Percentiles rank a stretch among this genome's conserved stretches.
phyloP scores from a whole-genome alignment of 2,797 vertebrate genomes.

The Molossus alvarezi region DNA sequence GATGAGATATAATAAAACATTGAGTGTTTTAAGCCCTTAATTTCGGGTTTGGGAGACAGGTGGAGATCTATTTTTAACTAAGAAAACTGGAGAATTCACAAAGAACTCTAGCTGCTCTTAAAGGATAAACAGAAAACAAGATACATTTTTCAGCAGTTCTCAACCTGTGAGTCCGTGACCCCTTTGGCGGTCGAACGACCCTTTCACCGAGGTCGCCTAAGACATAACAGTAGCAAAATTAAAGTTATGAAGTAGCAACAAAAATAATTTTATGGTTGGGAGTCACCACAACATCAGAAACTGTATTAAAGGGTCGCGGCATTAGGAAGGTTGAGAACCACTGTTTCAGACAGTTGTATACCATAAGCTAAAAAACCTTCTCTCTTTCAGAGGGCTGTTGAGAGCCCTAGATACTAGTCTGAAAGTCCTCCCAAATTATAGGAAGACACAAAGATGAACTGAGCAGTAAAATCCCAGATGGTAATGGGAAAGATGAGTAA shows the following conservation, averaged over 20 bases:
- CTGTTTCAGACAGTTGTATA: neutral
- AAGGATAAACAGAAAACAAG: neutral
- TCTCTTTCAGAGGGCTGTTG: neutral
- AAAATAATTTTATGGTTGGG: too few relatives aligned
- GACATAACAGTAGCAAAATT: too few relatives aligned
- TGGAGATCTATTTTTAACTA: neutral
- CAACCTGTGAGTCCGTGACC: too few relatives aligned
- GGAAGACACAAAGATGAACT: neutral
- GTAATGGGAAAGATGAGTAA: slow-evolving; percentile 3
- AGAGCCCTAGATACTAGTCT: neutral
- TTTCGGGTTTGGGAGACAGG: neutral
- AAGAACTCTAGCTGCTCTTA: neutral
- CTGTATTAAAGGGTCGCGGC: too few relatives aligned
- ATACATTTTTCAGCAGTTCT: neutral
- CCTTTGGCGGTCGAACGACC: too few relatives aligned
- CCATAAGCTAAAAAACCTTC: neutral
- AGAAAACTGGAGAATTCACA: neutral
- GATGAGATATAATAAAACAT: neutral
- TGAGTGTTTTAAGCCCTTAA: neutral
- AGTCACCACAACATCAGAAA: too few relatives aligned
- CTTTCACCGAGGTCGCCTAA: too few relatives aligned
- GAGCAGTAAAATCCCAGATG: slow-evolving; percentile 2
- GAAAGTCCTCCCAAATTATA: neutral
- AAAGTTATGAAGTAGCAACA: too few relatives aligned
- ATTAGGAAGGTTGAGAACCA: too few relatives aligned